phyloP scores from a whole-genome alignment of 2,113 vertebrate species.

The Phrynosoma blainvillii region DNA sequence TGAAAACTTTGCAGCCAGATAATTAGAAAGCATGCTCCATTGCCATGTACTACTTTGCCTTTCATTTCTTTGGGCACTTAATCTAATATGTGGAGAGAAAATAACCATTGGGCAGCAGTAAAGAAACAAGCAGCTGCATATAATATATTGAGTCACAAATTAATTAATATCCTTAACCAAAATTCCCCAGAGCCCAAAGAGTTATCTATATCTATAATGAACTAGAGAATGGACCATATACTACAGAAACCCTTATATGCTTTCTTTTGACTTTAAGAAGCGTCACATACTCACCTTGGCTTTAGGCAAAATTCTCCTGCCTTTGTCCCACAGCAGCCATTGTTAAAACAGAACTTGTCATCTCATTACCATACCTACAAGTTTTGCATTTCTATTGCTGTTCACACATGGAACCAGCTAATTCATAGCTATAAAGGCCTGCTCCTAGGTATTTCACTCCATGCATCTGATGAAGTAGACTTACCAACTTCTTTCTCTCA shows the following conservation, averaged over 20 bases:
- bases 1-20: slow-evolving; percentile 30
- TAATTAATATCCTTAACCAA: slow-evolving; percentile 24
- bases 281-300: too few relatives aligned
- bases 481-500: too few relatives aligned
- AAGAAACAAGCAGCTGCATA: slow-evolving; percentile 8
- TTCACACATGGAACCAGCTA: too few relatives aligned
- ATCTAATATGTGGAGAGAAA: slow-evolving; percentile 24
- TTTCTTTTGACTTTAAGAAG: background rate
- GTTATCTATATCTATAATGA: slow-evolving; percentile 12
- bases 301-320: too few relatives aligned
- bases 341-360: too few relatives aligned
- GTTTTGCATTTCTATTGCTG: too few relatives aligned
- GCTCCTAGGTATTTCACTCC: too few relatives aligned
- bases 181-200: background rate
- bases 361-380: too few relatives aligned
- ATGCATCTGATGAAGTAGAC: too few relatives aligned
- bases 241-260: background rate
- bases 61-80: slow-evolving; percentile 7
- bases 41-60: background rate
- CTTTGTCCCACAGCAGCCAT: too few relatives aligned
- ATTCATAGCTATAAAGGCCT: too few relatives aligned
- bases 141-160: slow-evolving; percentile 9
- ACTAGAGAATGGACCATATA: background rate
- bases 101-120: background rate
- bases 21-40: slow-evolving; percentile 18